These are phyloP conservation scores for Melolontha melolontha DNA, from an alignment of 2,888 invertebrate genomes.

Conservation along the genomic window DNA sequence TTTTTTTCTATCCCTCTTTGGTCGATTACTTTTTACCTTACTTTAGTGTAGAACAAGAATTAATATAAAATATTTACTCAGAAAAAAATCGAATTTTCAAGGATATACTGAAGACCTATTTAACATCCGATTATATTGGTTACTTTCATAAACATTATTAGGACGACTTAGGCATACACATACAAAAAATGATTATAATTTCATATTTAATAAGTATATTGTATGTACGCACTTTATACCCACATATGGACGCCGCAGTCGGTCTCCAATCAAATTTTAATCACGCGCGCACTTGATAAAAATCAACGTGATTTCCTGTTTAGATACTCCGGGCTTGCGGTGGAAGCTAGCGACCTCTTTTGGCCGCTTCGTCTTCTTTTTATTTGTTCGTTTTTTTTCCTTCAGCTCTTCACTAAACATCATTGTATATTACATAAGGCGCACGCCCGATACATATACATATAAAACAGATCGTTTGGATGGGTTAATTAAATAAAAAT, in stretches of 20 bases:
- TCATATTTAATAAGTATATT: constrained; percentile 21
- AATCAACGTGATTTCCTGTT: constrained; percentile 40
- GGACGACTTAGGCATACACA: not conserved
- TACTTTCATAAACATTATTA: too few relatives aligned
- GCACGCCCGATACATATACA: constrained; percentile 10
- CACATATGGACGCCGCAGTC: constrained; percentile 21
- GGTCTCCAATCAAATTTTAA: constrained; percentile 37
- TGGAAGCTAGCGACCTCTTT: constrained; percentile 37
- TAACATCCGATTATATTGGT: too few relatives aligned
- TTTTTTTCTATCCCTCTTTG: too few relatives aligned
- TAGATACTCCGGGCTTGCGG: constrained; percentile 26
- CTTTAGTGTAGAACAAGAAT: too few relatives aligned
- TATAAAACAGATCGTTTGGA: constrained; percentile 27
- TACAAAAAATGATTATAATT: constrained; percentile 26
- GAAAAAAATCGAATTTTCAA: too few relatives aligned
- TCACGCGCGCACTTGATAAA: constrained; percentile 39
- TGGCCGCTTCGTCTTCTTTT: constrained; percentile 1
- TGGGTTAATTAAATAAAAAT: constrained; percentile 37
- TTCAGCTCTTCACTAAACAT: constrained; percentile 13
- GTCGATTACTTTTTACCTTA: too few relatives aligned
- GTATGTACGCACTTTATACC: not conserved
- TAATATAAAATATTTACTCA: too few relatives aligned
- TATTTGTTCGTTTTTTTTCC: constrained; percentile 7
- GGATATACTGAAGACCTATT: too few relatives aligned
- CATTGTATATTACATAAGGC: constrained; percentile 29